phyloP scores from a whole-genome alignment of 2,888 invertebrate species.

The Melangyna quadrimaculata region DNA sequence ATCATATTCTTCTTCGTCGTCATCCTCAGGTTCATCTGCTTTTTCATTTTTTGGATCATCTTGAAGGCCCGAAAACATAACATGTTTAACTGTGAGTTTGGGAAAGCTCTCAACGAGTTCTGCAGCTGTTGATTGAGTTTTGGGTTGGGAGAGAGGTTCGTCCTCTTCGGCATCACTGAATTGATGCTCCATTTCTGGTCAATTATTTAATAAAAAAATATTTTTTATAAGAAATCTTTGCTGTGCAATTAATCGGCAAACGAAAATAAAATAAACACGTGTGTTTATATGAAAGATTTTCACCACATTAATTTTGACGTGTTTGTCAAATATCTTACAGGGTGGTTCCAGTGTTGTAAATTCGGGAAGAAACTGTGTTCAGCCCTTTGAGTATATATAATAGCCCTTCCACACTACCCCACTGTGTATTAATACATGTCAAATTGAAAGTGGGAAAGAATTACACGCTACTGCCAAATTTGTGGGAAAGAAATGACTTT shows the following conservation, averaged over 20 bases:
- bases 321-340: not conserved
- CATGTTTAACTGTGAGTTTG: constrained; percentile 76
- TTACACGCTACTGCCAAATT: too few species aligned
- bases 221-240: not conserved
- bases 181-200: constrained; percentile 75
- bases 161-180: constrained; percentile 80
- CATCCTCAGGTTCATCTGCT: constrained; percentile 56
- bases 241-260: not conserved
- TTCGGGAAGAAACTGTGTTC: not conserved
- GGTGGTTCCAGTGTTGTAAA: not conserved
- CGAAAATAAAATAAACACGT: constrained; percentile 37
- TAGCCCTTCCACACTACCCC: too few species aligned
- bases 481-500: too few species aligned
- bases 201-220: too few species aligned
- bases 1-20: constrained; percentile 74
- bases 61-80: constrained; percentile 75
- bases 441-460: too few species aligned
- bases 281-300: not conserved
- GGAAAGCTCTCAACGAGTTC: constrained; percentile 73
- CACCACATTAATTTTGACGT: constrained; percentile 8
- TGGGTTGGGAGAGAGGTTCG: constrained; percentile 47
- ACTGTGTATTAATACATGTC: too few species aligned
- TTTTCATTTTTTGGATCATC: constrained; percentile 44
- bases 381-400: too few species aligned
- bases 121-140: constrained; percentile 1